Conservation (phyloP, 2,797 vertebrate genomes). For the Cygnus olor region DNA sequence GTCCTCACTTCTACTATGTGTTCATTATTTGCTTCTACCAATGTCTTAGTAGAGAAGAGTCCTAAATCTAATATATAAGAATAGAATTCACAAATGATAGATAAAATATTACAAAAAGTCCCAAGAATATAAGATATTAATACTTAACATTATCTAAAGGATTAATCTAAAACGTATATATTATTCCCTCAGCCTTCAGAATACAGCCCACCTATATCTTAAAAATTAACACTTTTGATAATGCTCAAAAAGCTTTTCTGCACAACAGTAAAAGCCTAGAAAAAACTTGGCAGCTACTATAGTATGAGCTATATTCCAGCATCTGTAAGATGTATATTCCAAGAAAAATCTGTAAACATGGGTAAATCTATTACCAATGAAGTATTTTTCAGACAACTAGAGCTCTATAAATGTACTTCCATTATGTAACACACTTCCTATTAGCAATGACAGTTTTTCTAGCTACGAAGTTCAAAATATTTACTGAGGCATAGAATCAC, state of each 20-base stretch:
- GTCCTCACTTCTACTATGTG: conserved; percentile 97
- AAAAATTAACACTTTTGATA: neutral
- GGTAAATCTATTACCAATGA: neutral
- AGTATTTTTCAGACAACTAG: neutral
- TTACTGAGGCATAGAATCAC: too few relatives aligned
- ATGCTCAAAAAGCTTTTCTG: neutral
- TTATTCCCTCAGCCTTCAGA: neutral
- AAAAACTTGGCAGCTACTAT: neutral
- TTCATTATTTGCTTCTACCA: conserved; percentile 98
- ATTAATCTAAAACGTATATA: neutral
- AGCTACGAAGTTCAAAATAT: neutral
- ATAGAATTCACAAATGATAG: neutral
- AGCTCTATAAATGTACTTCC: neutral
- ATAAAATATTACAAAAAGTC: neutral
- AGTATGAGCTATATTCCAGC: neutral
- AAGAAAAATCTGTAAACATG: neutral
- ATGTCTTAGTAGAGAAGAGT: conserved; percentile 97
- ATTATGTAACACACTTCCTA: neutral
- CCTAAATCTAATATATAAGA: conserved; percentile 86
- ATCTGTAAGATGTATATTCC: neutral
- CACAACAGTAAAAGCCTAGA: neutral
- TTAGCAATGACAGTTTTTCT: neutral
- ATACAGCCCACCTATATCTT: neutral
- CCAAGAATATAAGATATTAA: neutral
- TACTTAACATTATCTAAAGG: neutral